These are phyloP conservation scores for Poecilia latipinna DNA, from an alignment of 2,113 vertebrate species.

Conservation along the genomic window DNA sequence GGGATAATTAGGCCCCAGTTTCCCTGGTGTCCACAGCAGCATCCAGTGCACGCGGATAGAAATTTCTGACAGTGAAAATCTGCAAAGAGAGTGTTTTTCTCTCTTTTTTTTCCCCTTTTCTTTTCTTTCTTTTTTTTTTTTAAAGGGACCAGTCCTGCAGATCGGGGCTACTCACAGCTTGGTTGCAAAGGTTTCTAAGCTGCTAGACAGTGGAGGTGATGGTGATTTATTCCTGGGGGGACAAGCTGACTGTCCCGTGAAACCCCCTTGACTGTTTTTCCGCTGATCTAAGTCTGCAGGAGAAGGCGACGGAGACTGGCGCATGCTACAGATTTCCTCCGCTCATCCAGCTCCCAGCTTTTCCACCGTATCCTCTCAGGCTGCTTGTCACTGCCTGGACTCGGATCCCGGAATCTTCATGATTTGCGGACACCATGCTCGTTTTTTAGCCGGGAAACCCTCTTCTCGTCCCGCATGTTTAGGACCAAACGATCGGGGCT, in stretches of 20 bases:
- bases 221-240: conserved; percentile 39
- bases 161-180: conserved; percentile 24
- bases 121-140: conserved; percentile 2
- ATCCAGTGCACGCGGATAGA: not conserved
- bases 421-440: conserved; percentile 97
- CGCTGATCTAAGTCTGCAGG: conserved; percentile 45
- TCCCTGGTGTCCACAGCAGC: not conserved
- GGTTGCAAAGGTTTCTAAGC: not conserved
- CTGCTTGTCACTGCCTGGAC: conserved; percentile 87
- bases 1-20: conserved; percentile 72
- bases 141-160: conserved; percentile 33
- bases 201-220: conserved; percentile 33
- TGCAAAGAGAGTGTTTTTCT: not conserved
- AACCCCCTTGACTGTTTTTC: conserved; percentile 25
- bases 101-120: not conserved
- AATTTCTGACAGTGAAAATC: conserved; percentile 37
- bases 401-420: conserved; percentile 95
- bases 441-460: conserved; percentile 93
- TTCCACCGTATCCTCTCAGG: conserved; percentile 77
- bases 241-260: conserved; percentile 60
- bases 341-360: conserved; percentile 81
- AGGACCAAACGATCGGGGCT: conserved; percentile 99
- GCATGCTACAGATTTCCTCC: conserved; percentile 87
- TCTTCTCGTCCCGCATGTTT: conserved; percentile 97
- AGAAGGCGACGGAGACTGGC: conserved; percentile 83